Percentiles rank a stretch among this genome's conserved stretches.
These are phyloP conservation scores for Circaetus cinerascens DNA, from an alignment of 2,113 vertebrate genomes.

Conservation along the genomic window DNA sequence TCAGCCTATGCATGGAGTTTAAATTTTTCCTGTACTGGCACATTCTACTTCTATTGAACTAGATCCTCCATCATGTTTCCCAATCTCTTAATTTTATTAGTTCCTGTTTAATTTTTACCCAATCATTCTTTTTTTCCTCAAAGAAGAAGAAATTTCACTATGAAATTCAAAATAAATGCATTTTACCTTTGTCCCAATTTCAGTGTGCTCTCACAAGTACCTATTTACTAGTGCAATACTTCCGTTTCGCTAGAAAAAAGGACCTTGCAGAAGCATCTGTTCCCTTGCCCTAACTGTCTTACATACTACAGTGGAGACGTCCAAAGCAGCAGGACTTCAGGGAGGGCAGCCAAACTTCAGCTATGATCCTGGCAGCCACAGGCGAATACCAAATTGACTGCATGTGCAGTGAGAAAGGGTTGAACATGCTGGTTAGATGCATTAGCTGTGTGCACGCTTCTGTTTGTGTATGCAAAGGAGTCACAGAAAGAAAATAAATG, in stretches of 20 bases:
- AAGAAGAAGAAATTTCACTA: neutral
- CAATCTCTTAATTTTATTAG: neutral
- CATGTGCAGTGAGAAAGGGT: neutral
- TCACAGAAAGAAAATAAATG: neutral
- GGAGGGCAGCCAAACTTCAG: slow-evolving; percentile 43
- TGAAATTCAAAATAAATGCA: neutral
- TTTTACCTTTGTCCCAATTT: neutral
- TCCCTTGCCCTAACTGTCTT: slow-evolving; percentile 17
- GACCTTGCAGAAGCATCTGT: slow-evolving; percentile 40
- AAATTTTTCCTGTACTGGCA: neutral
- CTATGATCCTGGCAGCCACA: slow-evolving; percentile 39
- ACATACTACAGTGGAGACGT: neutral
- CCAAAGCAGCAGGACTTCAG: slow-evolving; percentile 51
- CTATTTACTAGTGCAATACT: neutral
- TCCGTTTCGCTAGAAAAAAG: neutral
- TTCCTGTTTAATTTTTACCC: neutral
- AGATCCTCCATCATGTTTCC: neutral
- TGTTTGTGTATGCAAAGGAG: neutral
- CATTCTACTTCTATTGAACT: neutral
- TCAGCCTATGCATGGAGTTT: neutral
- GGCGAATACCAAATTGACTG: neutral
- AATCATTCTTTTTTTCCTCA: neutral
- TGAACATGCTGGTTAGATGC: neutral
- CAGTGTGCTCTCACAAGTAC: neutral
- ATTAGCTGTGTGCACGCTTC: neutral